phyloP scores from a whole-genome alignment of 2,888 invertebrate species.

The Phaedon cochleariae region DNA sequence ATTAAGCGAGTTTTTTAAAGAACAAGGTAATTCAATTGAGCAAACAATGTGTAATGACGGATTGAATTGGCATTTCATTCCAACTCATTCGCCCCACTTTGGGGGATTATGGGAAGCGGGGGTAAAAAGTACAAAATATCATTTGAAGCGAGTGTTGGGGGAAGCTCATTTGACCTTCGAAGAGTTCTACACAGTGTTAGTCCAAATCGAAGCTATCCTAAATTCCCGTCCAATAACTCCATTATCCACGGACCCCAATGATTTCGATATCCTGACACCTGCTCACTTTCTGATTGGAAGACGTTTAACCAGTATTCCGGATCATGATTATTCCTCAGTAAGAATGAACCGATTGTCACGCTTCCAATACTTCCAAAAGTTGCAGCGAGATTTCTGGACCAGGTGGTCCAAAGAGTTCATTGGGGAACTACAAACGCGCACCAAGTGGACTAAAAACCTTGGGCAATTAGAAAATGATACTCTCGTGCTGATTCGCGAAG shows the following conservation, averaged over 20 bases:
- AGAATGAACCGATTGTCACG: no score
- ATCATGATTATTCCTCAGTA: no score
- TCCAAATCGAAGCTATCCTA: slow-evolving; percentile 43
- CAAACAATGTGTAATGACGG: slow-evolving; percentile 1
- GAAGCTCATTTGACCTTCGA: slow-evolving; percentile 41
- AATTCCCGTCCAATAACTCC: slow-evolving; percentile 47
- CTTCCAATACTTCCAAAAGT: no score
- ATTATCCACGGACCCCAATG: slow-evolving; percentile 25
- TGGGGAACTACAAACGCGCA: no score
- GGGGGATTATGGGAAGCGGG: slow-evolving; percentile 32
- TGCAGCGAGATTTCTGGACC: no score
- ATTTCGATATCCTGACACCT: no score
- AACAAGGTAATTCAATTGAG: neutral
- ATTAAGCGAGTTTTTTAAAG: neutral
- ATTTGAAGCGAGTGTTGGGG: slow-evolving; percentile 37
- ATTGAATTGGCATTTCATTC: slow-evolving; percentile 35
- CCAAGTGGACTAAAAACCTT: no score
- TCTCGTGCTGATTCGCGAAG: no score
- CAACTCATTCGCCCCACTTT: slow-evolving; percentile 32
- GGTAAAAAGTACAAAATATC: slow-evolving; percentile 16
- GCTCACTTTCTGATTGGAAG: no score
- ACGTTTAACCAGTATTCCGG: no score
- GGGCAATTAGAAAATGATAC: no score
- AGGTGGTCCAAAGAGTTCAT: no score
- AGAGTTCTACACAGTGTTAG: slow-evolving; percentile 43